These are phyloP conservation scores for Homarus gammarus DNA, from an alignment of 2,888 invertebrate genomes.

Conservation along the genomic window DNA sequence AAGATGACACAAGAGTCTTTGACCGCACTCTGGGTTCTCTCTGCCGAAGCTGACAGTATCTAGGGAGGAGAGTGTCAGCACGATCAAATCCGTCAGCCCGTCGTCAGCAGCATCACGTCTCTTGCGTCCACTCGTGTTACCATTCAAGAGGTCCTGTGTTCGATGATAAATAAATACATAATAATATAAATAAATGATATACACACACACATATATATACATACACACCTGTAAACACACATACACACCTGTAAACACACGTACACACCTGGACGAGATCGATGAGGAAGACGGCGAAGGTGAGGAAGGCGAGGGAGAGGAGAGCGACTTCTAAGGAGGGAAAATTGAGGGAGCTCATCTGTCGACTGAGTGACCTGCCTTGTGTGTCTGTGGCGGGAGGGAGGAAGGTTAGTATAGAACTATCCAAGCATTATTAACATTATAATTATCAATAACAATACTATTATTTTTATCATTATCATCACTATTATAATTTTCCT, in stretches of 20 bases:
- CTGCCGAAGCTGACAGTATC: conserved; percentile 54
- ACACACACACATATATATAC: not conserved
- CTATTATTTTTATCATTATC: not conserved
- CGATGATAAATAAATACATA: not conserved
- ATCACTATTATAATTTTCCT: not conserved
- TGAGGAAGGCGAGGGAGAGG: conserved; percentile 63
- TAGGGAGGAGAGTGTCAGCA: conserved; percentile 51
- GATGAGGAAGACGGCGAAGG: conserved; percentile 66
- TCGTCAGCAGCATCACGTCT: conserved; percentile 9
- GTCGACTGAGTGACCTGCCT: not conserved
- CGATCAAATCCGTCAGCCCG: conserved; percentile 49
- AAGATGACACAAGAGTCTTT: conserved; percentile 55
- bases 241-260: not conserved
- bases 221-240: not conserved
- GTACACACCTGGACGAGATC: conserved; percentile 55
- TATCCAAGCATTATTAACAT: not conserved
- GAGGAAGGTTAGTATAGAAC: too few species aligned
- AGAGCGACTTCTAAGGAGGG: conserved; percentile 53
- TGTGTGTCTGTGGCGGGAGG: not conserved
- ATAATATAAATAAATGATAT: not conserved
- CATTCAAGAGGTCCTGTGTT: conserved; percentile 41
- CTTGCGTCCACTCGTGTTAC: not conserved
- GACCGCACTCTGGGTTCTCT: conserved; percentile 58
- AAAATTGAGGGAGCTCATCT: conserved; percentile 2
- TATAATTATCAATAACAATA: not conserved